Evolutionary conservation across 2,888 invertebrate species (phyloP).

Genomic region (Anoncus sp.): DNA sequence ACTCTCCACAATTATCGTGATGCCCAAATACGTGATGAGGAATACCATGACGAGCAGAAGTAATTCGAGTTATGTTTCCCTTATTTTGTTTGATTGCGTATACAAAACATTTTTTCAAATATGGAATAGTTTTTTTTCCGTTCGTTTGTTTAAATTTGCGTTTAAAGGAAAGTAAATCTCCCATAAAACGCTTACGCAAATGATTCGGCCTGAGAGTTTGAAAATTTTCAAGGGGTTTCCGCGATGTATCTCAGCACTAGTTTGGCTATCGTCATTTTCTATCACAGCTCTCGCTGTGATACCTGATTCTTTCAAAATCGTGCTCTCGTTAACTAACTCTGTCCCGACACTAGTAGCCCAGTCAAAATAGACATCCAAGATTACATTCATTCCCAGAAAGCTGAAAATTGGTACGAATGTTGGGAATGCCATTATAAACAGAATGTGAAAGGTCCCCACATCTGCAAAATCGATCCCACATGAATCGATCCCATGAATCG

Average conservation of each 20-base stretch:
- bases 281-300: slow-evolving; percentile 63
- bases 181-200: slow-evolving; percentile 60
- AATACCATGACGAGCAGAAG: slow-evolving; percentile 57
- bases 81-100: slow-evolving; percentile 65
- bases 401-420: too few species aligned
- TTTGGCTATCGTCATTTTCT: slow-evolving; percentile 70
- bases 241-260: slow-evolving; percentile 63
- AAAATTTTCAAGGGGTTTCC: slow-evolving; percentile 47
- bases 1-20: slow-evolving; percentile 66
- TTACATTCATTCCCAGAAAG: too few species aligned
- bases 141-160: slow-evolving; percentile 47
- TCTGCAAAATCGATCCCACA: too few species aligned
- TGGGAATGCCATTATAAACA: too few species aligned
- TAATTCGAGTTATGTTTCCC: slow-evolving; percentile 50
- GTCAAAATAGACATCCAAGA: too few species aligned
- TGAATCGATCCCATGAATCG: too few species aligned
- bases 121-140: slow-evolving; percentile 50
- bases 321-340: slow-evolving; percentile 61
- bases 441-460: too few species aligned
- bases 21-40: slow-evolving; percentile 61
- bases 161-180: slow-evolving; percentile 54
- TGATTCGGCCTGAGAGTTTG: slow-evolving; percentile 66
- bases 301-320: slow-evolving; percentile 61
- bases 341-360: too few species aligned
- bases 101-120: slow-evolving; percentile 66